Evolutionary conservation across 1,140 invertebrate species (phyloP).

Genomic region (Drosophila orosa): DNA sequence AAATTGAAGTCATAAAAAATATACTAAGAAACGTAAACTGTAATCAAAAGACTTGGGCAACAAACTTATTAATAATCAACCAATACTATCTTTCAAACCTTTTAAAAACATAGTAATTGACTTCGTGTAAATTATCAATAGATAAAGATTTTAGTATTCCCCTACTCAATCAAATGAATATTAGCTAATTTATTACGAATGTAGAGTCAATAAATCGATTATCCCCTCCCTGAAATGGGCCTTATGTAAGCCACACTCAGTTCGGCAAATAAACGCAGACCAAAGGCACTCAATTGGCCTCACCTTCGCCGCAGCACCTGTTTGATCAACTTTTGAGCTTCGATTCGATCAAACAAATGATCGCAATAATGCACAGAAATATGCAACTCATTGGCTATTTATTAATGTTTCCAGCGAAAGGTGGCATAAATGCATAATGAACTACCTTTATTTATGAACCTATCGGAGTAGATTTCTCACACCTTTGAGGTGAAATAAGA

Average conservation of each 20-base stretch:
- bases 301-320: constrained; percentile 30
- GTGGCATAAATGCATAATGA: constrained; percentile 15
- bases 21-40: too few relatives aligned
- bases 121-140: background rate
- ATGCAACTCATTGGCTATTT: constrained; percentile 43
- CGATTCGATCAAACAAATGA: constrained; percentile 28
- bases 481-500: constrained; percentile 5
- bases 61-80: constrained; percentile 5
- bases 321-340: constrained; percentile 18
- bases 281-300: constrained; percentile 12
- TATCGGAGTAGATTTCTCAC: constrained; percentile 13
- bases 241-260: constrained; percentile 19
- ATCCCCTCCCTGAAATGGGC: background rate
- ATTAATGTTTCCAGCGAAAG: constrained; percentile 28
- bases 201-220: constrained; percentile 20
- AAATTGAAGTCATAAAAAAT: background rate
- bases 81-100: background rate
- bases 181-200: background rate
- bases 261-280: background rate
- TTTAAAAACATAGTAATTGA: background rate
- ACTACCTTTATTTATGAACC: constrained; percentile 21
- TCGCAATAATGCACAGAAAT: constrained; percentile 13
- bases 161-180: background rate
- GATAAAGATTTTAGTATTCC: background rate
- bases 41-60: constrained; percentile 52